Conservation (phyloP, 2,113 vertebrate species). For the Hymenochirus boettgeri region DNA sequence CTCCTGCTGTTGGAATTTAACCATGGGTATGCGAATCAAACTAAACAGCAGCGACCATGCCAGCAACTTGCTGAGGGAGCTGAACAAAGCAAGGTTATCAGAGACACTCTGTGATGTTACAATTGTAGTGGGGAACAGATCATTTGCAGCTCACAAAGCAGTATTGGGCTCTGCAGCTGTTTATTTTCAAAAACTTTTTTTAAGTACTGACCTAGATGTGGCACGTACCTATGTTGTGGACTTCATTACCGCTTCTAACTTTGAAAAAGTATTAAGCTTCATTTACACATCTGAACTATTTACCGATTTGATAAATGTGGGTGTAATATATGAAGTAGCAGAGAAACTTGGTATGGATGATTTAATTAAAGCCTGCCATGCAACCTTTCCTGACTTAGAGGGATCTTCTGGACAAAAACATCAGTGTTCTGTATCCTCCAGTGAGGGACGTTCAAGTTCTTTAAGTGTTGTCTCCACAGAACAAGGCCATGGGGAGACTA, state of each 20-base stretch:
- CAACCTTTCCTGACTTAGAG: conserved; percentile 89
- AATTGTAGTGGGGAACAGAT: conserved; percentile 83
- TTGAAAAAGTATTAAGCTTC: conserved; percentile 92
- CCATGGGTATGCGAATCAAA: conserved; percentile 93
- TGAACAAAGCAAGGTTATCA: conserved; percentile 84
- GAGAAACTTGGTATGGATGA: conserved; percentile 84
- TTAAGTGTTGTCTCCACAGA: conserved; percentile 52
- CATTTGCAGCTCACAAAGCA: conserved; percentile 84
- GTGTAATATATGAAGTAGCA: conserved; percentile 89
- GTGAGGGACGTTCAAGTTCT: conserved; percentile 46
- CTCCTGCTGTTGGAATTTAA: conserved; percentile 24
- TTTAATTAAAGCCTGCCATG: conserved; percentile 82
- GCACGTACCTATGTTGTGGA: conserved; percentile 79
- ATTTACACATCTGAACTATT: conserved; percentile 90
- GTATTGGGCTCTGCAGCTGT: conserved; percentile 82
- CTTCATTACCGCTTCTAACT: conserved; percentile 86
- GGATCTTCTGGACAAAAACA: conserved; percentile 59
- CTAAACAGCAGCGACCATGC: conserved; percentile 87
- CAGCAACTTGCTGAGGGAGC: conserved; percentile 83
- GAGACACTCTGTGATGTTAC: conserved; percentile 88
- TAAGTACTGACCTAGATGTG: conserved; percentile 58
- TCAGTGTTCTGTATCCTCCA: conserved; percentile 47
- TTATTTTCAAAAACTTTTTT: conserved; percentile 88
- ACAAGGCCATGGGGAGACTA: conserved; percentile 52
- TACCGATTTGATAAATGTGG: conserved; percentile 89